These are phyloP conservation scores for Stenchaetothrips biformis DNA, from an alignment of 2,888 invertebrate species.

Conservation along the genomic window DNA sequence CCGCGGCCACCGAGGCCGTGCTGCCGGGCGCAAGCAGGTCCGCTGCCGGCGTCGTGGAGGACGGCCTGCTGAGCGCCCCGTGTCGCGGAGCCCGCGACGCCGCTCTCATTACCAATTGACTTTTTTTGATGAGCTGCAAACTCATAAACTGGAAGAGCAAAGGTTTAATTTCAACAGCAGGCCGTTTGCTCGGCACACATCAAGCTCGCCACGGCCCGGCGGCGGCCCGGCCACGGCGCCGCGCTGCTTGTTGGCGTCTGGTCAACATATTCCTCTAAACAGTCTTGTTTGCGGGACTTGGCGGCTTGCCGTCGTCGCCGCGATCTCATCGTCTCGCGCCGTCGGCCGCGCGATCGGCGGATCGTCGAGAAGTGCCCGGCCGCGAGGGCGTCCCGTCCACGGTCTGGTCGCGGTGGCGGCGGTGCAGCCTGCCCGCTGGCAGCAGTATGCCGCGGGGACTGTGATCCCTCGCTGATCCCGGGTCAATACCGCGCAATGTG, in stretches of 20 bases:
- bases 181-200: slow-evolving; percentile 22
- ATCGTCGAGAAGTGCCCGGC: too few species aligned
- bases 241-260: slow-evolving; percentile 18
- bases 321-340: too few species aligned
- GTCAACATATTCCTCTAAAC: slow-evolving; percentile 25
- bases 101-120: slow-evolving; percentile 14
- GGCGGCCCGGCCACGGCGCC: background rate
- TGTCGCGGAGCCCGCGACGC: too few species aligned
- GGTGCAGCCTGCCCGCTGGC: background rate
- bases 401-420: background rate
- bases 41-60: too few species aligned
- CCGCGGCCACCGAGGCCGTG: too few species aligned
- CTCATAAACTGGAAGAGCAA: slow-evolving; percentile 21
- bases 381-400: background rate
- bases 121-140: slow-evolving; percentile 25
- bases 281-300: slow-evolving; percentile 7
- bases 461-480: slow-evolving; percentile 19
- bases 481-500: background rate
- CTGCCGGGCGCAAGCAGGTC: too few species aligned
- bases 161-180: slow-evolving; percentile 23
- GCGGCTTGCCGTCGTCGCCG: background rate
- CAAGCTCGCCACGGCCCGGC: background rate
- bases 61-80: too few species aligned
- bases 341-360: too few species aligned
- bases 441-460: background rate